A percentile compares a stretch with the other conserved stretches of the same genome.
These are phyloP conservation scores for Oxyruncus cristatus DNA, from an alignment of 2,113 vertebrate species.

Conservation along the genomic window DNA sequence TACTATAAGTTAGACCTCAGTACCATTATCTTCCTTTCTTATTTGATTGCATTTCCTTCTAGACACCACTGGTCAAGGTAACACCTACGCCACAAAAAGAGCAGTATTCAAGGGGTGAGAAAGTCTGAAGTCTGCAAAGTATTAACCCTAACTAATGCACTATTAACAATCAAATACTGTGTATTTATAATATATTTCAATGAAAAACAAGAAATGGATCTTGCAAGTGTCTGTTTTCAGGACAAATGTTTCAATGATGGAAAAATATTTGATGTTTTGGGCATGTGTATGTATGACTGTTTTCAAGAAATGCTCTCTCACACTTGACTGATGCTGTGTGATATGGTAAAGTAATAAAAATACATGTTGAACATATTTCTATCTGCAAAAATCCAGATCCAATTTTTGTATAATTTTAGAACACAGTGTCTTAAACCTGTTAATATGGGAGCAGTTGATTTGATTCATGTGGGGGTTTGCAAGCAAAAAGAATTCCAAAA, in stretches of 20 bases:
- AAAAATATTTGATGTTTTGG: not conserved
- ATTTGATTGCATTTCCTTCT: not conserved
- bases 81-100: not conserved
- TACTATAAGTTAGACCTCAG: not conserved
- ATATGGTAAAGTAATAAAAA: not conserved
- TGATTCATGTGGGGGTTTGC: not conserved
- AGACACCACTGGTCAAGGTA: not conserved
- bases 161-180: not conserved
- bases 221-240: not conserved
- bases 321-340: not conserved
- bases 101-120: not conserved
- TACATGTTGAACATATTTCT: fast-evolving
- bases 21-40: not conserved
- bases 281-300: not conserved
- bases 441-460: not conserved
- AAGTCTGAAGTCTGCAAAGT: not conserved
- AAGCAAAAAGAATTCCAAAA: not conserved
- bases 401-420: not conserved
- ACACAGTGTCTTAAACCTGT: not conserved
- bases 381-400: not conserved
- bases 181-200: not conserved
- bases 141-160: not conserved
- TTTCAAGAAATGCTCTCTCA: not conserved
- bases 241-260: not conserved
- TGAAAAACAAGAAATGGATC: not conserved